A percentile compares a stretch with the other conserved stretches of the same genome.
These are phyloP conservation scores for Lordiphosa collinella DNA, from an alignment of 1,140 invertebrate genomes.

Conservation along the genomic window DNA sequence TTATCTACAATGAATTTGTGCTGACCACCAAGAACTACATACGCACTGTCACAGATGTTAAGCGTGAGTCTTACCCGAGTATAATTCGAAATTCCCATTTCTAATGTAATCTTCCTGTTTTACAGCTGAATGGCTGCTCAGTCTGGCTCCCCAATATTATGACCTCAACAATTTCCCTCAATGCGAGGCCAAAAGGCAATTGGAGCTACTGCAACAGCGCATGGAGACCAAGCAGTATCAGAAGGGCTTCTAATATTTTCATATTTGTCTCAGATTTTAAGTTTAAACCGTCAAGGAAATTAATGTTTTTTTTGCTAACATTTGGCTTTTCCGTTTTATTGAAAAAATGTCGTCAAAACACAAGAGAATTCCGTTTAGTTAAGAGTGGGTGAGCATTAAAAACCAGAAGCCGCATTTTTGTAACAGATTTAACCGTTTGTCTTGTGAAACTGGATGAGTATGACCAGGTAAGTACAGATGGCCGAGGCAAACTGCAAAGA, in stretches of 20 bases:
- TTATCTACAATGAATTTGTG: slow-evolving; percentile 99
- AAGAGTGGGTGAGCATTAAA: slow-evolving; percentile 48
- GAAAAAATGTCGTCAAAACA: neutral
- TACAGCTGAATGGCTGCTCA: slow-evolving; percentile 94
- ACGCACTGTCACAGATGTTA: slow-evolving; percentile 98
- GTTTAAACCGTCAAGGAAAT: slow-evolving; percentile 10
- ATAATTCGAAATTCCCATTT: neutral
- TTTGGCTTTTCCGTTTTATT: no score
- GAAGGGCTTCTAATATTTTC: slow-evolving; percentile 56
- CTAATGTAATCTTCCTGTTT: neutral
- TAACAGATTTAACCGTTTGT: slow-evolving; percentile 76
- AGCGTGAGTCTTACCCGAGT: slow-evolving; percentile 86
- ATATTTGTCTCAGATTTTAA: neutral
- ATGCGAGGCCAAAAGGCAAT: slow-evolving; percentile 96
- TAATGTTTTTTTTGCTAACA: no score
- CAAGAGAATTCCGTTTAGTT: slow-evolving; percentile 53
- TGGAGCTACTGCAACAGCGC: slow-evolving; percentile 91
- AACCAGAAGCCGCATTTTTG: slow-evolving; percentile 50
- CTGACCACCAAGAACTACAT: slow-evolving; percentile 99
- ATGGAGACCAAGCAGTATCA: slow-evolving; percentile 93
- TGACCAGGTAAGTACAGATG: slow-evolving; percentile 86
- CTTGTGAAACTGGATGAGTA: slow-evolving; percentile 85
- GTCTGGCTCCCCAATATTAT: slow-evolving; percentile 98
- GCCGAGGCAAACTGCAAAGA: slow-evolving; percentile 83
- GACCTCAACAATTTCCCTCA: slow-evolving; percentile 98